phyloP scores from a whole-genome alignment of 1,140 invertebrate species.

The Drosophila repleta region DNA sequence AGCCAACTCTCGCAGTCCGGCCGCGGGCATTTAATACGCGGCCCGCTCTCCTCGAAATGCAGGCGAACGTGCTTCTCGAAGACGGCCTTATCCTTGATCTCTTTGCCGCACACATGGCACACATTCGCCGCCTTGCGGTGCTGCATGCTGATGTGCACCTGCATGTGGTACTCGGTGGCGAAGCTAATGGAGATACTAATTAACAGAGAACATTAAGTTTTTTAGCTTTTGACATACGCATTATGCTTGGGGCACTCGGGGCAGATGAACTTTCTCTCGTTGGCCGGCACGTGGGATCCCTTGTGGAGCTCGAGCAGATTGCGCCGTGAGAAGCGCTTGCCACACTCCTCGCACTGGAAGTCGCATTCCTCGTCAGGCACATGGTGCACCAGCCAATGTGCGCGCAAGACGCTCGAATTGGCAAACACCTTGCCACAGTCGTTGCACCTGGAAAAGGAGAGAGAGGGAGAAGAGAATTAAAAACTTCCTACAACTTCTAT shows the following conservation, averaged over 20 bases:
- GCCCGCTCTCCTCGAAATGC: slow-evolving; percentile 78
- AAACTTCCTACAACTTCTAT: not conserved
- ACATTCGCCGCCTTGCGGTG: slow-evolving; percentile 71
- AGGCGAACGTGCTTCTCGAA: slow-evolving; percentile 80
- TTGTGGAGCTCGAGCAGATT: slow-evolving; percentile 76
- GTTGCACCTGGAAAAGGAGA: slow-evolving; percentile 59
- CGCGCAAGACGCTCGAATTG: slow-evolving; percentile 67
- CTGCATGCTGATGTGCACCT: slow-evolving; percentile 75
- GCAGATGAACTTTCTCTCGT: slow-evolving; percentile 71
- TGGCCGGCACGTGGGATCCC: slow-evolving; percentile 71
- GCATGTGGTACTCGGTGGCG: slow-evolving; percentile 72
- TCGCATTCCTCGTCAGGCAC: slow-evolving; percentile 73
- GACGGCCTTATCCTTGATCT: slow-evolving; percentile 75
- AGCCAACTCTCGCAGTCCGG: slow-evolving; percentile 78
- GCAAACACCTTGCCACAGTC: slow-evolving; percentile 76
- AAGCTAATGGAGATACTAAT: slow-evolving; percentile 43
- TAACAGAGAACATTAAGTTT: too few species aligned
- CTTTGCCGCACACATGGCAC: slow-evolving; percentile 80
- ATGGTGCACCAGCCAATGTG: slow-evolving; percentile 70
- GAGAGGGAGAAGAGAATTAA: too few species aligned
- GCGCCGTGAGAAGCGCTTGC: slow-evolving; percentile 69
- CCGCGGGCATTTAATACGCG: slow-evolving; percentile 73
- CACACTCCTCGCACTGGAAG: slow-evolving; percentile 75
- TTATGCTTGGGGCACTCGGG: slow-evolving; percentile 72
- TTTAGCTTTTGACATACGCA: slow-evolving; percentile 45